These are phyloP conservation scores for Silvanus unidentatus DNA, from an alignment of 2,888 invertebrate genomes.

Conservation along the genomic window DNA sequence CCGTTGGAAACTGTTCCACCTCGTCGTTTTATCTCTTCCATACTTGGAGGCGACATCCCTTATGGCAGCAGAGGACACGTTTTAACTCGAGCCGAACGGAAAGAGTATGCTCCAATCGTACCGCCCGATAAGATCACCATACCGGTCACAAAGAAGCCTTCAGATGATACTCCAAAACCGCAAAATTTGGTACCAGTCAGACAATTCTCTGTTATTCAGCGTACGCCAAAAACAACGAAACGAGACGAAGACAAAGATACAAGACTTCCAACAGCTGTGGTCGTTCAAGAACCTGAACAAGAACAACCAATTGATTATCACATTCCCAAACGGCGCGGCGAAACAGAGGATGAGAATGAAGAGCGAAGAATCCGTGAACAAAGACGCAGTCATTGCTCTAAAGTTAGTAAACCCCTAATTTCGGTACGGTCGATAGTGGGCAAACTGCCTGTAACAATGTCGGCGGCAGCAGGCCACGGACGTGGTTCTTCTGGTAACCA, in stretches of 20 bases:
- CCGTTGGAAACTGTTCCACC: constrained; percentile 42
- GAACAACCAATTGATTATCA: constrained; percentile 87
- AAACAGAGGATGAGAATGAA: constrained; percentile 61
- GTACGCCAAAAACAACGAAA: constrained; percentile 54
- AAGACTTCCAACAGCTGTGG: constrained; percentile 25
- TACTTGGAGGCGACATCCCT: constrained; percentile 73
- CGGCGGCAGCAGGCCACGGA: constrained; percentile 76
- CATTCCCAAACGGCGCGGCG: constrained; percentile 73
- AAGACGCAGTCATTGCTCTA: constrained; percentile 61
- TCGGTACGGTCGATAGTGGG: constrained; percentile 51
- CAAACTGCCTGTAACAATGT: constrained; percentile 61
- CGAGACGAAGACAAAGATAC: constrained; percentile 38
- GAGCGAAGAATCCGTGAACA: constrained; percentile 65
- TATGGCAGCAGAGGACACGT: constrained; percentile 76
- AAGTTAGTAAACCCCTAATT: constrained; percentile 58
- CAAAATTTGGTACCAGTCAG: constrained; percentile 40
- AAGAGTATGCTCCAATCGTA: constrained; percentile 63
- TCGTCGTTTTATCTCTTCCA: constrained; percentile 70
- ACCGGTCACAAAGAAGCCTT: constrained; percentile 55
- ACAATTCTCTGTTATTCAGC: constrained; percentile 40
- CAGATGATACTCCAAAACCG: constrained; percentile 45
- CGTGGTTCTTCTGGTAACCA: constrained; percentile 56
- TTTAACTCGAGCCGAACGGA: constrained; percentile 74
- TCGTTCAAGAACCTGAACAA: constrained; percentile 36
- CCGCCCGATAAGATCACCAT: constrained; percentile 57